Base-by-base conservation (phyloP, 2,797 vertebrate genomes). In the Notolepis coatsorum region DNA sequence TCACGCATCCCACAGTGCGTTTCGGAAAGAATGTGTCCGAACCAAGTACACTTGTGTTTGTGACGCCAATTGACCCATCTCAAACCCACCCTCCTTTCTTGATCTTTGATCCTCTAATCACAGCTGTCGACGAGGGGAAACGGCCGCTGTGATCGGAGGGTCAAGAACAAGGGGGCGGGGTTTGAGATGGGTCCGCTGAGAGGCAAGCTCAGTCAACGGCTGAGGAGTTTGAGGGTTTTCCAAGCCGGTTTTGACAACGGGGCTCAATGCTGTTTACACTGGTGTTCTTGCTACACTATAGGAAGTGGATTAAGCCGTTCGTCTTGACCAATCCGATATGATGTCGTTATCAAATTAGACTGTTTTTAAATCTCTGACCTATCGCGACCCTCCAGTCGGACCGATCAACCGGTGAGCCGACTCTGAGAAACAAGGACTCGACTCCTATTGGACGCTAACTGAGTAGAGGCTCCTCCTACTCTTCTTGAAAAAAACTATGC, bases 401-500 rank as follows among this genome's bases (percentile, higher is more conserved):
- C 71, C 61, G 70, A 80, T 18, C 42, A 75, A 81, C 65, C 75
- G 61, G 57, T 65, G 68, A 46, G 46, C 27, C 2, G 28, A 78
- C 63, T 65, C 17, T 38, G 55, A 62, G 63, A 43, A 64, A 63
- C 21, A 63, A 65, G 68, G 54, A 51, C 60, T 46, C 27, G 25
- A 65, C 61, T 49, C 47, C 9, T 48, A 51, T 27, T 3, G n/a
- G 27, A 73, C 49, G n/a, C n/a, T n/a, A n/a, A n/a, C n/a, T n/a
- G 17, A 50, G 67, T 52, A 69, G 79, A 13, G 20, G 48, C 59
- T 75, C 71, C 73, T 76, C 67, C 58, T 2, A 4, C 67, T 20
- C 7, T 3, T 45, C 31, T n/a, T n/a, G n/a, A n/a, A n/a, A 67
- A 75, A 87, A 84, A 72, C 83, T 89, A 89, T 88, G 84, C 90